Percentiles rank a stretch among this genome's conserved stretches.
Evolutionary conservation across 2,797 vertebrate species (phyloP).

Genomic region (Phoxinus dragarum): DNA sequence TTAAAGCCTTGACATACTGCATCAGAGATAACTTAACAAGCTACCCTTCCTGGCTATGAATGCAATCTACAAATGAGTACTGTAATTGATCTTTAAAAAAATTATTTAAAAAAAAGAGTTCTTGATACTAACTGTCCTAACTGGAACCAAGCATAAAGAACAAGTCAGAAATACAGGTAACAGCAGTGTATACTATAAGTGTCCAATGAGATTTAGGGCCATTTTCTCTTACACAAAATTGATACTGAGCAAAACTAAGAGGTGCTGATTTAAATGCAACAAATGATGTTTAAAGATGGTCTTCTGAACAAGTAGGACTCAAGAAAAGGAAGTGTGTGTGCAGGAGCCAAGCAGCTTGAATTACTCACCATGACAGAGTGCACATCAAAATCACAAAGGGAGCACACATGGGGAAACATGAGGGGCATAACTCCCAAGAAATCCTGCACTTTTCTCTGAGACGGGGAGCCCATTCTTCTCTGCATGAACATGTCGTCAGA

Average conservation of each 20-base stretch:
- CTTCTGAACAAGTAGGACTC: conserved; percentile 36
- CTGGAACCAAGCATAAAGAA: background rate
- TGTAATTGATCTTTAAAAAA: background rate
- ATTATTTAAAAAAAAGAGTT: background rate
- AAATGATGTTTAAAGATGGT: conserved; percentile 32
- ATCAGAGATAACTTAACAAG: conserved; percentile 2
- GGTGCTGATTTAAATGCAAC: conserved; percentile 31
- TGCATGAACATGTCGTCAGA: conserved; percentile 73
- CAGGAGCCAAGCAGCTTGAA: conserved; percentile 55
- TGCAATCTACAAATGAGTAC: background rate
- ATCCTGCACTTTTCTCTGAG: conserved; percentile 80
- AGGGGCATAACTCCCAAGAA: conserved; percentile 79
- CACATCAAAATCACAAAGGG: conserved; percentile 85
- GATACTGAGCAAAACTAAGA: conserved; percentile 28
- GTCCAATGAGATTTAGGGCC: background rate
- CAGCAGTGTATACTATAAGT: background rate
- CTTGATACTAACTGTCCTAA: background rate
- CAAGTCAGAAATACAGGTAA: background rate
- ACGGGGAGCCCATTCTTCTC: conserved; percentile 75
- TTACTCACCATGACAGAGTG: conserved; percentile 83
- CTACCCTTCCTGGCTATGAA: background rate
- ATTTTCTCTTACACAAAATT: conserved; percentile 3
- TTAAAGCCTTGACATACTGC: background rate
- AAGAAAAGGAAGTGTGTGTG: conserved; percentile 58
- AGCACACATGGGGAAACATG: conserved; percentile 82